Percentiles rank a stretch among this genome's conserved stretches.
Evolutionary conservation across 2,113 vertebrate species (phyloP).

Genomic region (Anarhynchus alexandrinus): DNA sequence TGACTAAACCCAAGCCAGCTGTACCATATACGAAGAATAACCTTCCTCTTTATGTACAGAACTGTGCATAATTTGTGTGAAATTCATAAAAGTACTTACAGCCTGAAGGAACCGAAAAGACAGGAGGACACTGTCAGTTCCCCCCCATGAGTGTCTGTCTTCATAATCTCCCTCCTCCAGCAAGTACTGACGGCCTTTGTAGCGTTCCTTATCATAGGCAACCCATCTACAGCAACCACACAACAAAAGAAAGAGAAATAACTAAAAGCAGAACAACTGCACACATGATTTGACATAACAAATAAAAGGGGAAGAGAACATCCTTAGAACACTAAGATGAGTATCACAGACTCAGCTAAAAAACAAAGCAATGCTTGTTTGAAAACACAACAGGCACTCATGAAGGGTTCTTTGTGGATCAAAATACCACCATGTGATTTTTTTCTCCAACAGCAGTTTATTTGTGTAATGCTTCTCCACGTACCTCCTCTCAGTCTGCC

Average conservation of each 20-base stretch:
- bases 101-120: slow-evolving; percentile 84
- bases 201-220: slow-evolving; percentile 80
- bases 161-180: slow-evolving; percentile 85
- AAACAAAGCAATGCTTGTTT: neutral
- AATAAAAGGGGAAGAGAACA: neutral
- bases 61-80: neutral
- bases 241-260: neutral
- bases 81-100: slow-evolving; percentile 70
- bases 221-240: slow-evolving; percentile 79
- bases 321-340: neutral
- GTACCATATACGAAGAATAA: neutral
- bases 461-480: neutral
- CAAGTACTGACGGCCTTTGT: slow-evolving; percentile 82
- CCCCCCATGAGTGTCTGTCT: slow-evolving; percentile 68
- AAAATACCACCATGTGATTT: neutral
- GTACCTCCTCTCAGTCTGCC: neutral
- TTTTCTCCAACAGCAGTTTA: neutral
- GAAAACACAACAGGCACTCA: neutral
- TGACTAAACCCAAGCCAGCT: neutral
- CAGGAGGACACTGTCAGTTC: slow-evolving; percentile 57
- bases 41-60: neutral
- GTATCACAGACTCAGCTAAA: neutral
- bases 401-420: neutral
- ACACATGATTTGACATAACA: neutral
- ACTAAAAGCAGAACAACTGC: neutral